Conservation (phyloP, 2,888 invertebrate genomes). For the Pyrrhopygopsis socrates region DNA sequence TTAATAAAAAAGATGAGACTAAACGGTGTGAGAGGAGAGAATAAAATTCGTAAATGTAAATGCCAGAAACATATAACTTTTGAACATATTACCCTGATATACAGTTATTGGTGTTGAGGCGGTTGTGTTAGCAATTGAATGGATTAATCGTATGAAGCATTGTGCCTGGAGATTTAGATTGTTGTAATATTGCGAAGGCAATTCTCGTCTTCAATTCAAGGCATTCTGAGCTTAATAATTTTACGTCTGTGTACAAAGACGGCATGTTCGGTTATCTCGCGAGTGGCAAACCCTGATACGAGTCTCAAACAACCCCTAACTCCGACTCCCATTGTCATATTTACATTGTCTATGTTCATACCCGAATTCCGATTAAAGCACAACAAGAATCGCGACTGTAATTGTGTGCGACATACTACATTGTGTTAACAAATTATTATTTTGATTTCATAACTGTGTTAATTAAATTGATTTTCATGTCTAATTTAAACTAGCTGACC, state of each 20-base stretch:
- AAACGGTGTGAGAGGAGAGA: conserved; percentile 48
- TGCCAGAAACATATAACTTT: conserved; percentile 33
- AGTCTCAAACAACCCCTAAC: conserved; percentile 91
- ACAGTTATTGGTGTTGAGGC: conserved; percentile 39
- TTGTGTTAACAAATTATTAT: conserved; percentile 62
- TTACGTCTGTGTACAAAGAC: conserved; percentile 93
- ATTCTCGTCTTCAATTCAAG: conserved; percentile 88
- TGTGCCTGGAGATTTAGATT: conserved; percentile 53
- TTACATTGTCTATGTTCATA: conserved; percentile 94
- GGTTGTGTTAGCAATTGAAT: conserved; percentile 33
- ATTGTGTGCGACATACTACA: conserved; percentile 54
- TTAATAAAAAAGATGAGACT: conserved; percentile 80
- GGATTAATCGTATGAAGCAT: conserved; percentile 55
- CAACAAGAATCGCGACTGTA: conserved; percentile 89
- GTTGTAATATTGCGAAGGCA: conserved; percentile 89
- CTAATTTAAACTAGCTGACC: no score
- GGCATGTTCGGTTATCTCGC: conserved; percentile 93
- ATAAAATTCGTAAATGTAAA: conserved; percentile 42
- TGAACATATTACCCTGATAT: conserved; percentile 19
- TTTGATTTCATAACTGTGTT: conserved; percentile 42
- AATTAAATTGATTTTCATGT: not conserved
- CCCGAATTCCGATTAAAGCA: conserved; percentile 93
- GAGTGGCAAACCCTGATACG: conserved; percentile 94
- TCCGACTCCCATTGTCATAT: conserved; percentile 93
- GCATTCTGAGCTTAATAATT: conserved; percentile 93